Evolutionary conservation across 2,888 invertebrate genomes (phyloP).

Genomic region (Microplitis manilae): DNA sequence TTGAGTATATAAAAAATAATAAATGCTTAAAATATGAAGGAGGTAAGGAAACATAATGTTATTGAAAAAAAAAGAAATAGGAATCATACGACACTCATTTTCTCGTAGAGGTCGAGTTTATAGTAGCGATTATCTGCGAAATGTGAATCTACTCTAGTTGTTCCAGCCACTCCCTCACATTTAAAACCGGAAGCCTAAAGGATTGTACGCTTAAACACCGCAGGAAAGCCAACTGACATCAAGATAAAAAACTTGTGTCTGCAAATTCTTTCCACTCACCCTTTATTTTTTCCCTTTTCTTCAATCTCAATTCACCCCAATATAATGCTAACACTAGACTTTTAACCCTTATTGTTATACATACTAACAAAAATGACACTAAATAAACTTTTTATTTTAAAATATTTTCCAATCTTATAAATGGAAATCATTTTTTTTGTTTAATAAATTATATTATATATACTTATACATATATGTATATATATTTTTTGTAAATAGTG

Average conservation of each 20-base stretch:
- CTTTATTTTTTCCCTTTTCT: neutral
- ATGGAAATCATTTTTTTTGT: neutral
- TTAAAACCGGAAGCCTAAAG: slow-evolving; percentile 16
- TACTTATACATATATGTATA: no score
- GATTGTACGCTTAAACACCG: slow-evolving; percentile 17
- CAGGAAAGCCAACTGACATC: slow-evolving; percentile 24
- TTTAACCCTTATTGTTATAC: slow-evolving; percentile 19
- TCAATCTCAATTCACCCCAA: slow-evolving; percentile 6
- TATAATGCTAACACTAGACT: slow-evolving; percentile 17
- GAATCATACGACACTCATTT: neutral
- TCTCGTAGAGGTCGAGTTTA: slow-evolving; percentile 22
- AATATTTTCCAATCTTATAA: neutral
- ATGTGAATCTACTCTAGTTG: slow-evolving; percentile 9
- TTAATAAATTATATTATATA: neutral
- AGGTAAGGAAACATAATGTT: neutral
- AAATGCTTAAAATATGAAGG: neutral
- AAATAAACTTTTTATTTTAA: neutral
- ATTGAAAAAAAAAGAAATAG: neutral
- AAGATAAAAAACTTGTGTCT: slow-evolving; percentile 25
- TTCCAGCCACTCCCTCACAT: neutral
- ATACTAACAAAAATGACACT: neutral
- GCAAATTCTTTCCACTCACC: slow-evolving; percentile 10
- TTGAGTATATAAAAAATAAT: neutral
- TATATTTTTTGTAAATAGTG: no score
- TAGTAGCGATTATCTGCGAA: slow-evolving; percentile 29